Base-by-base conservation (phyloP, 2,888 invertebrate species). In the Drosophila basisetae region DNA sequence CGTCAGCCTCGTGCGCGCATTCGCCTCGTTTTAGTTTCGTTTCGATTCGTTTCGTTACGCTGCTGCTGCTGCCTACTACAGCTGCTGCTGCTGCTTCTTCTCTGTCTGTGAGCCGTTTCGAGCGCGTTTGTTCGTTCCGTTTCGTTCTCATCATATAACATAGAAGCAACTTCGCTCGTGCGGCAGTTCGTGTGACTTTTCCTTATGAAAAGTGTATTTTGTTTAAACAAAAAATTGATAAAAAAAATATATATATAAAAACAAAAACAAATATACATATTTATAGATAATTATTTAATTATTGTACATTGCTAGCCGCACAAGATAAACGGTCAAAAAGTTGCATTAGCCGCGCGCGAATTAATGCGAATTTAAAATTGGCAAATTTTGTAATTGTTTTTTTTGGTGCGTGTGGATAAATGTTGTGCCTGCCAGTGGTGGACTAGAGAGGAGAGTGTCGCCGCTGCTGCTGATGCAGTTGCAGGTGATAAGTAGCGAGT, bases 61-160 rank as follows among this genome's bases (percentile, higher is more conserved):
- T 62, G 67, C 65, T 65, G 49, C 56, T 56, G 56, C 7, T 16
- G 64, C 30, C 22, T 73, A 62, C 49, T 62, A 62, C 52, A 78
- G 70, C 33, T 68, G 63, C 28, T 68, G 63, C 28, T 80, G 67
- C 58, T 65, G 68, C 52, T 66, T 61, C 49, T 73, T 74, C 76
- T 76, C 68, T 68, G 65, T 58, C 78, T 68, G 63, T 73, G 73
- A 53, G 67, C 77, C 76, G 76, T 68, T 78, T 74, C 66, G 62
- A 70, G 61, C 68, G 78, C 77, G 73, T 66, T 47, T 68, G 68
- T 65, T 82, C 73, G 85, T 56, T 68, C 69, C 68, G 68, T 82
- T 87, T 83, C 81, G 85, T 91, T 85, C 86, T 86, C 90, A 89
- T 90, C 87, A 90, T 90, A 87, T 89, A 91, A 92, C 90, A 82